These are phyloP conservation scores for Lycaena phlaeas DNA, from an alignment of 2,888 invertebrate species.

Conservation along the genomic window DNA sequence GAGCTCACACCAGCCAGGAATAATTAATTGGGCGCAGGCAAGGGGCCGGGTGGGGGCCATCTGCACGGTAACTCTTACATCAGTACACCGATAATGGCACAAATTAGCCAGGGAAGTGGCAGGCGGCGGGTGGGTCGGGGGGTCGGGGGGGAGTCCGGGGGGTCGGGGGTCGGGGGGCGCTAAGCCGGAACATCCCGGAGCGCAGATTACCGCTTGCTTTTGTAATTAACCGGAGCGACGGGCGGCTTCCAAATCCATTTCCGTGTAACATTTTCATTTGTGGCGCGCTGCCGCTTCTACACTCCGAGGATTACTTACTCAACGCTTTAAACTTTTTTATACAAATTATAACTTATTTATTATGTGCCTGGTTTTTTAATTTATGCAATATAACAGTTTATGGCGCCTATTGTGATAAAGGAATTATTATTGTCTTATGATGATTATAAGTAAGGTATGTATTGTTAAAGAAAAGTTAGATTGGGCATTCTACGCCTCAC, in stretches of 20 bases:
- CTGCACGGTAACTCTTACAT: slow-evolving; percentile 73
- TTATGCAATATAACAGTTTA: no score
- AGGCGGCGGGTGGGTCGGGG: slow-evolving; percentile 37
- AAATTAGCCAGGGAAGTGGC: slow-evolving; percentile 71
- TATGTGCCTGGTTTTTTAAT: background rate
- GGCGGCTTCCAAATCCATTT: slow-evolving; percentile 74
- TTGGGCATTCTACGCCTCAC: no score
- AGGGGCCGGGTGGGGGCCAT: slow-evolving; percentile 45
- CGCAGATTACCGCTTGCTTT: slow-evolving; percentile 74
- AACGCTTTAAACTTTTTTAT: slow-evolving; percentile 38
- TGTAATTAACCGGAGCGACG: slow-evolving; percentile 74
- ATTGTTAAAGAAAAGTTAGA: no score
- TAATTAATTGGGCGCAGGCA: slow-evolving; percentile 70
- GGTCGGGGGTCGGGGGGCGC: slow-evolving; percentile 41
- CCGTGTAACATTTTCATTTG: slow-evolving; percentile 74
- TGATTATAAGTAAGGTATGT: no score
- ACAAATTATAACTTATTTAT: slow-evolving; percentile 8
- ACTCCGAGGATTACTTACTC: slow-evolving; percentile 51
- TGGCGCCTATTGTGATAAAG: background rate
- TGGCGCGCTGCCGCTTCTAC: slow-evolving; percentile 52
- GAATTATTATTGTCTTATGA: no score
- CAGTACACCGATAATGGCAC: slow-evolving; percentile 74
- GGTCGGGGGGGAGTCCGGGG: slow-evolving; percentile 29
- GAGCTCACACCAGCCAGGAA: slow-evolving; percentile 70
- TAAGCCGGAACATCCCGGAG: slow-evolving; percentile 73